Base-by-base conservation (phyloP, 2,113 vertebrate species). In the Ginglymostoma cirratum region DNA sequence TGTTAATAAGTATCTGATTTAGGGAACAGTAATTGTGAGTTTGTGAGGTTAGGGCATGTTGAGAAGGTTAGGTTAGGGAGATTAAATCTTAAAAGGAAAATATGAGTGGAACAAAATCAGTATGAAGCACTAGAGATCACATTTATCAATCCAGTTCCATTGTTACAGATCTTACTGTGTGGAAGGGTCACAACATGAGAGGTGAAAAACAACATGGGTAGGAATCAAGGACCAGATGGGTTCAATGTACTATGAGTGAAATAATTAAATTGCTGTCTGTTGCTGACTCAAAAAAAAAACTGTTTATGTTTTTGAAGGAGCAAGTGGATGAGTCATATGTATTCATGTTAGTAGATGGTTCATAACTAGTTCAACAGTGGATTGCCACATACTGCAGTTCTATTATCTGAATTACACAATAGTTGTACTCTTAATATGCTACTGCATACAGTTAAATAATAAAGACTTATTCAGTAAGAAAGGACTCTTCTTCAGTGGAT, bases 241-340 rank as follows among this genome's bases (percentile, higher is more conserved):
- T 48, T 52, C 69, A 48, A 66, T 95, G 94, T 45, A 34, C 24
- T 15, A 52, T 24, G 12, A 30, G 42, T 19, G 42, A 95, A 72
- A 45, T 70, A 30, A 95, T 95, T 94, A 69, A 27, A 27, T 27
- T 94, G 70, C 45, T 72, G 12, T 24, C 94, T 95, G 45, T 52
- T 45, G 48, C 4, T 38, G 42, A 52, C 45, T 72, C 69, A 72
- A 69, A 45, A 72, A 72, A 72, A 34, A 42, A 69, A 21, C 45
- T 30, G 3, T 12, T 48, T 48, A 70, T 72, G 48, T 66, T 83
- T 67, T 66, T 65, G 34, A 93, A 38, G 61, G 89, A 38, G 21
- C n/a, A 93, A 95, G 42, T 95, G 42, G 93, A 24, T 67, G 93
- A 94, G 7, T 94, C 93, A 70, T 94, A 10, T 95, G 94, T 93